Conservation (phyloP, 1,140 invertebrate genomes). For the Drosophila santomea region DNA sequence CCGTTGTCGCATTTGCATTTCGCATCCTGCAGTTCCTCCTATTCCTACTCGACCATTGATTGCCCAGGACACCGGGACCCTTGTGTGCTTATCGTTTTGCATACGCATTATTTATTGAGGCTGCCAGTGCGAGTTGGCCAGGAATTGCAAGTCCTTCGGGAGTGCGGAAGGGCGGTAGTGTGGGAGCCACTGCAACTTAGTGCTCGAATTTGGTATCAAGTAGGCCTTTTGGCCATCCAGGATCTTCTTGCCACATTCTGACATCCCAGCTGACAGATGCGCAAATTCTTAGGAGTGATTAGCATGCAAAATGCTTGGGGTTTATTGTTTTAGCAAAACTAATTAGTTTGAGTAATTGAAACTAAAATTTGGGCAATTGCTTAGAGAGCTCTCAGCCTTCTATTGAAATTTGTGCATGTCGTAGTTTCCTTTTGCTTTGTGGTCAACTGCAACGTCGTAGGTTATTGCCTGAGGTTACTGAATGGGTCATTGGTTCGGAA, state of each 20-base stretch:
- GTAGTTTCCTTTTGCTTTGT: conserved; percentile 24
- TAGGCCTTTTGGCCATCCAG: conserved; percentile 38
- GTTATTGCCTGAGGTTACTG: conserved; percentile 8
- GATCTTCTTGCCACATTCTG: conserved; percentile 17
- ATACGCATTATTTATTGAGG: conserved; percentile 76
- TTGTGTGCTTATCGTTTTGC: conserved; percentile 77
- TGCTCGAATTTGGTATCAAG: conserved; percentile 54
- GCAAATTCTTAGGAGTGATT: conserved; percentile 58
- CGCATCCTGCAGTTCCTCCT: conserved; percentile 38
- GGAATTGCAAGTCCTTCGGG: conserved; percentile 8
- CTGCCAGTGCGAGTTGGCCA: conserved; percentile 9
- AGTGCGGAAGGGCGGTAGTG: conserved; percentile 7
- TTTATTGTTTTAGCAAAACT: conserved; percentile 78
- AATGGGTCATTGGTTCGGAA: not conserved
- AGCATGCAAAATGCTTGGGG: conserved; percentile 66
- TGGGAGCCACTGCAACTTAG: conserved; percentile 30
- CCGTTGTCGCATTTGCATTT: conserved; percentile 61
- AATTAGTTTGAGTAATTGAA: conserved; percentile 81
- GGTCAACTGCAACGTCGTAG: conserved; percentile 24
- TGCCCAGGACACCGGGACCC: conserved; percentile 39
- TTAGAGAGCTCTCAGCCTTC: conserved; percentile 1
- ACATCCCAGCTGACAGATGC: conserved; percentile 50
- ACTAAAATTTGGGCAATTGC: conserved; percentile 38
- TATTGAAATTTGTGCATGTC: conserved; percentile 1
- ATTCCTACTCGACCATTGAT: conserved; percentile 63